Conservation (phyloP, 1,140 invertebrate genomes). For the Drosophila sproati region DNA sequence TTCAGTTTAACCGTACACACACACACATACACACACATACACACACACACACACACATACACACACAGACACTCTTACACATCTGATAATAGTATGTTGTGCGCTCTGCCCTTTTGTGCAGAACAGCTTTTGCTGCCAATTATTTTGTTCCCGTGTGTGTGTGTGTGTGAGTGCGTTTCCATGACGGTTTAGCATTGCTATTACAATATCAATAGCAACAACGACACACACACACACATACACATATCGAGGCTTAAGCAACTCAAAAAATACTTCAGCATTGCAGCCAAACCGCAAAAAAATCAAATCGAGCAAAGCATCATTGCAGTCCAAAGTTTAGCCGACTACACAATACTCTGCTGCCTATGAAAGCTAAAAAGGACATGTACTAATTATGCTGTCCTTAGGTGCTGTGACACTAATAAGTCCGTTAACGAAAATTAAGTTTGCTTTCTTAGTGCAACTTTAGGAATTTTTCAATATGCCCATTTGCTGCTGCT, state of each 20-base stretch:
- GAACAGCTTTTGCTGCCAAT: slow-evolving; percentile 34
- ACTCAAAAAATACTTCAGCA: slow-evolving; percentile 62
- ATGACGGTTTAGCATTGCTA: slow-evolving; percentile 36
- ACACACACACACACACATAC: slow-evolving; percentile 18
- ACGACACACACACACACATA: background rate
- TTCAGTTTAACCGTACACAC: slow-evolving; percentile 9
- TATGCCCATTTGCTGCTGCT: too few species aligned
- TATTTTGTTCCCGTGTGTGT: slow-evolving; percentile 19
- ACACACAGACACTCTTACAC: background rate
- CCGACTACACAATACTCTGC: background rate
- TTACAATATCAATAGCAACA: slow-evolving; percentile 6
- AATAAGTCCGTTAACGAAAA: background rate
- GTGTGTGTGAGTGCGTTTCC: slow-evolving; percentile 14
- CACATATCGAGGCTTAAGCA: background rate
- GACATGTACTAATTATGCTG: too few species aligned
- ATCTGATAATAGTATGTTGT: slow-evolving; percentile 33
- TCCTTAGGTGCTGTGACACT: background rate
- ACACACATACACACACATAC: slow-evolving; percentile 20
- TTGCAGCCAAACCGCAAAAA: slow-evolving; percentile 19
- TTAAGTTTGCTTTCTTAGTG: too few species aligned
- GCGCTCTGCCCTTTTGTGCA: slow-evolving; percentile 25
- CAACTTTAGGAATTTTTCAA: too few species aligned
- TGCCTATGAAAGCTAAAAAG: too few species aligned
- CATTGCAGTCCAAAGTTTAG: background rate
- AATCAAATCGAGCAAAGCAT: slow-evolving; percentile 4